A percentile compares a stretch with the other conserved stretches of the same genome.
These are phyloP conservation scores for Parnassius smintheus DNA, from an alignment of 2,888 invertebrate genomes.

Conservation along the genomic window DNA sequence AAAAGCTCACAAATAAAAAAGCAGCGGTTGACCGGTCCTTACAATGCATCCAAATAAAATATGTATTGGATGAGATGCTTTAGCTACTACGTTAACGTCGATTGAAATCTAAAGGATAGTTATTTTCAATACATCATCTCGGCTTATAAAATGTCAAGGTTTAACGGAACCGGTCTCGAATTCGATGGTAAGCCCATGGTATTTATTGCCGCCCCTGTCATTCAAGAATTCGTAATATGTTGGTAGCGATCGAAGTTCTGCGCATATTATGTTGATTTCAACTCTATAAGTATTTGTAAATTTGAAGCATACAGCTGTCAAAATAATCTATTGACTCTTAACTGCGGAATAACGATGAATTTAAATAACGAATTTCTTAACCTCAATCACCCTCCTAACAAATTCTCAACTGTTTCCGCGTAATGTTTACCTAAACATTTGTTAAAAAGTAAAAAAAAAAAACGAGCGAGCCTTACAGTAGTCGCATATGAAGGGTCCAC, in stretches of 20 bases:
- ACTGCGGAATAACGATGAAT: not conserved
- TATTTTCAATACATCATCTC: conserved; percentile 22
- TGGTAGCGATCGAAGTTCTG: conserved; percentile 7
- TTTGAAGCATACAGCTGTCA: conserved; percentile 1
- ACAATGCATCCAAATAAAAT: conserved; percentile 20
- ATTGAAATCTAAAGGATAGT: conserved; percentile 24
- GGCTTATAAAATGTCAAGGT: conserved; percentile 34
- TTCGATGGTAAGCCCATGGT: conserved; percentile 28
- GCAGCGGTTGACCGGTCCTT: conserved; percentile 16
- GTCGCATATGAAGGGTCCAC: too few species aligned
- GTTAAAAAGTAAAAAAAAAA: too few species aligned
- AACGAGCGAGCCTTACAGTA: too few species aligned
- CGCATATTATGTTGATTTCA: conserved; percentile 10
- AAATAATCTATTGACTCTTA: conserved; percentile 2
- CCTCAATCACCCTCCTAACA: not conserved
- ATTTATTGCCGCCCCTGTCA: conserved; percentile 25
- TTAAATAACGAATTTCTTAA: conserved; percentile 18
- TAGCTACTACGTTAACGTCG: conserved; percentile 14
- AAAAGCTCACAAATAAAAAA: conserved; percentile 14
- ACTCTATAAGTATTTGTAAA: not conserved
- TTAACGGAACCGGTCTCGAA: conserved; percentile 28
- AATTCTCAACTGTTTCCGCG: conserved; percentile 1
- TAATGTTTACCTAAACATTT: not conserved
- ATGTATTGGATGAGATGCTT: conserved; percentile 6
- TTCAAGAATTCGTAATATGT: conserved; percentile 19